Conservation (phyloP, 2,797 vertebrate species). For the Melanotaenia maccullochi region DNA sequence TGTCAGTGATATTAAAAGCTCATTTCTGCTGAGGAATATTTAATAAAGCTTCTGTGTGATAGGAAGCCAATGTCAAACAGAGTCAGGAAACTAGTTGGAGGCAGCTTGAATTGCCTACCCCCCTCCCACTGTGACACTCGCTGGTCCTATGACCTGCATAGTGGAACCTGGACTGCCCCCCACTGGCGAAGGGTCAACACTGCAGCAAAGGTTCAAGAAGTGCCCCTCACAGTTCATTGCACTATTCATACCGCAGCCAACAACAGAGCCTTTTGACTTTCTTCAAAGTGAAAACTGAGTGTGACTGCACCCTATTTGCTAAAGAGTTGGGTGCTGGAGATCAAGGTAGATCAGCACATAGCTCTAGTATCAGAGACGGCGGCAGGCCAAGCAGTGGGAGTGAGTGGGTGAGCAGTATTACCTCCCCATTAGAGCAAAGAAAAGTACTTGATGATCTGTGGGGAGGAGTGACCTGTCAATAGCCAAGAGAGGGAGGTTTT, state of each 20-base stretch:
- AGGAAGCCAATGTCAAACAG: constrained; percentile 75
- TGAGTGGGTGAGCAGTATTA: constrained; percentile 5
- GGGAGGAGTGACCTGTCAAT: constrained; percentile 43
- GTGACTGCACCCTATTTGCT: constrained; percentile 53
- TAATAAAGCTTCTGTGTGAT: constrained; percentile 68
- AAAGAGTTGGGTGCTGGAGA: constrained; percentile 42
- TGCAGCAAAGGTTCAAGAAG: constrained; percentile 72
- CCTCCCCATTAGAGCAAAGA: constrained; percentile 36
- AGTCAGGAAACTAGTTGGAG: constrained; percentile 66
- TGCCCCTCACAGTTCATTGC: constrained; percentile 72
- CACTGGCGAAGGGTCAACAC: constrained; percentile 80
- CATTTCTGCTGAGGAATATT: constrained; percentile 70
- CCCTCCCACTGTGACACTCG: constrained; percentile 61
- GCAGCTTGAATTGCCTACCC: constrained; percentile 67
- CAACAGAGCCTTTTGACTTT: constrained; percentile 67
- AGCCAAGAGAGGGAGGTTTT: constrained; percentile 43
- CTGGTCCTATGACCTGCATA: constrained; percentile 66
- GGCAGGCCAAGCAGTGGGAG: neutral
- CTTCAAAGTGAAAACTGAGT: constrained; percentile 74
- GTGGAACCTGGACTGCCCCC: constrained; percentile 72
- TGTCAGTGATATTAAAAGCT: constrained; percentile 80
- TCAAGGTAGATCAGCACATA: constrained; percentile 35
- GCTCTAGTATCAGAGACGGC: constrained; percentile 32
- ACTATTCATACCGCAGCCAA: constrained; percentile 70
- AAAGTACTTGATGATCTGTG: constrained; percentile 45